Base-by-base conservation (phyloP, 2,888 invertebrate genomes). In the Exephanes ischioxanthus region DNA sequence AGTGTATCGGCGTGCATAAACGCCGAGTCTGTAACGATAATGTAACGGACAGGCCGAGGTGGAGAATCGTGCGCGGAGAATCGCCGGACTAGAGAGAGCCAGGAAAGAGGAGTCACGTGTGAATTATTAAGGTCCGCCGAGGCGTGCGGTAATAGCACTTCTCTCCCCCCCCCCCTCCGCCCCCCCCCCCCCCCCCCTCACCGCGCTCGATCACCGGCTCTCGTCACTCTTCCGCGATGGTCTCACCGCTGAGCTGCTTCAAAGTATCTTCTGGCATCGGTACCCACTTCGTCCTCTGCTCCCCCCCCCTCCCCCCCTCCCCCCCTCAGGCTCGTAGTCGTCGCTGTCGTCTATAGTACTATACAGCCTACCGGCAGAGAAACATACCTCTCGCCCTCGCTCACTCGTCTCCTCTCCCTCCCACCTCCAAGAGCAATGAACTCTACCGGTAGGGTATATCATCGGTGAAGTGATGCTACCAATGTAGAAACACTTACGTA, bases 401-500 rank as follows among this genome's bases (percentile, higher is more conserved):
- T 87, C 87, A 87, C 80, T 81, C 84, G 87, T 84, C 85, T 77
- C 86, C 89, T 91, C 89, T 85, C 86, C 89, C 91, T 89, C 88
- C 90, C 90, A 82, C 90, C 91, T 89, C 14, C 86, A 90, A 90
- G 93, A 92, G 93, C 93, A 93, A 93, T 93, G 93, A 93, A 93
- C 93, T 93, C 93, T 89, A 45, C 45, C 88, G 90, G 91, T 88
- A 91, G 90, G 92, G 91, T 92, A 91, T 92, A 93, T 93, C 91
- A 92, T 93, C 92, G 89, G 90, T 87, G 88, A 90, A 93, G 91
- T 91, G 92, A 92, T 93, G 93, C 91, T 93, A 93, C 93, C 91
- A 91, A 91, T 91, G 89, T 89, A 84, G 87, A 79, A 87, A 87
- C 82, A 88, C 83, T 86, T 85, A 85, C 78, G 87, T 84, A 87